These are phyloP conservation scores for Tetrax tetrax DNA, from an alignment of 2,113 vertebrate genomes.

Conservation along the genomic window DNA sequence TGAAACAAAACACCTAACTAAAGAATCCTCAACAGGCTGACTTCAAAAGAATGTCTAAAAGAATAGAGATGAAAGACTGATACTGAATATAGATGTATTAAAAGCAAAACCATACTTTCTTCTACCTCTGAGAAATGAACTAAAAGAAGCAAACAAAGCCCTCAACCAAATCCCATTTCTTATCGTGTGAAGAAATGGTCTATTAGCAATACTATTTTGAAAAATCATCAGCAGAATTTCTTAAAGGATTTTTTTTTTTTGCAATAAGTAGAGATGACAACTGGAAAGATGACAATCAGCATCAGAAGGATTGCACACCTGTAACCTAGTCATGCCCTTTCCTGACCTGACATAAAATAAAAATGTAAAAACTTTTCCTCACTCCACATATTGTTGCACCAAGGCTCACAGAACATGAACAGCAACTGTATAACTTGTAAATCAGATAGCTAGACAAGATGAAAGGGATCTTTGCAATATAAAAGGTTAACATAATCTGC, in stretches of 20 bases:
- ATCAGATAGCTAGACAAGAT: not conserved
- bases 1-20: not conserved
- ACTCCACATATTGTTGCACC: fast-evolving
- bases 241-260: not conserved
- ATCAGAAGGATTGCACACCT: not conserved
- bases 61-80: not conserved
- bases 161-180: not conserved
- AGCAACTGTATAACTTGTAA: not conserved
- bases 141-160: not conserved
- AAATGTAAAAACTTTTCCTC: not conserved
- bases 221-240: not conserved
- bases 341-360: not conserved
- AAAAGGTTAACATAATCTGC: not conserved
- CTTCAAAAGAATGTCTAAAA: not conserved
- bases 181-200: not conserved
- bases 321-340: fast-evolving
- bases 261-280: not conserved
- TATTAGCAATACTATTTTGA: not conserved
- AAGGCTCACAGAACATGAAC: not conserved
- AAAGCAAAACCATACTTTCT: fast-evolving
- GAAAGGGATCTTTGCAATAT: not conserved
- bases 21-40: not conserved
- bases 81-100: not conserved
- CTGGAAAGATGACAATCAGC: not conserved
- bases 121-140: not conserved